These are phyloP conservation scores for Callionymus lyra DNA, from an alignment of 2,113 vertebrate species.

Conservation along the genomic window DNA sequence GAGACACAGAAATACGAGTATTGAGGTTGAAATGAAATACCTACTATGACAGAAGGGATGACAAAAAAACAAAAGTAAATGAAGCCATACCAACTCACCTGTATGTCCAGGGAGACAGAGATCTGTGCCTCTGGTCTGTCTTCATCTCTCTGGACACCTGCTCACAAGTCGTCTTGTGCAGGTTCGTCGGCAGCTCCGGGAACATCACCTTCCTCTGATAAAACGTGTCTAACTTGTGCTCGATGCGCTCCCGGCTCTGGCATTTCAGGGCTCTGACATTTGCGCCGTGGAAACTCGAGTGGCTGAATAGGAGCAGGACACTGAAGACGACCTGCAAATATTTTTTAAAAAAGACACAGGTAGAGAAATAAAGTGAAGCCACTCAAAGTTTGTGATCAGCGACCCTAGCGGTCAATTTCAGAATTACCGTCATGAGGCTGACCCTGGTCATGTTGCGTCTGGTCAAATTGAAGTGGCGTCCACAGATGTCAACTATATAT, in stretches of 20 bases:
- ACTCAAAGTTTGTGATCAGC: neutral
- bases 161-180: neutral
- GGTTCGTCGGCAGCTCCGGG: neutral
- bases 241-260: rapidly evolving
- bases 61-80: too few relatives aligned
- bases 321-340: neutral
- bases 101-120: conserved; percentile 22
- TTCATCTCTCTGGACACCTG: neutral
- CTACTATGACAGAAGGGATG: neutral
- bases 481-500: neutral
- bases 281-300: neutral
- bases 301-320: neutral
- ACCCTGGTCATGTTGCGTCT: neutral
- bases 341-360: neutral
- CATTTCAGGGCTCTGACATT: neutral
- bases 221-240: rapidly evolving
- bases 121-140: neutral
- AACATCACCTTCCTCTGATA: rapidly evolving
- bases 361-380: neutral
- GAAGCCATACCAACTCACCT: conserved; percentile 1
- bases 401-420: neutral
- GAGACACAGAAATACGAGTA: too few relatives aligned
- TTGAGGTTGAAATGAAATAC: too few relatives aligned
- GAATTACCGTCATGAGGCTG: conserved; percentile 1
- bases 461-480: neutral